Conservation (phyloP, 2,797 vertebrate genomes). For the Pogoniulus pusillus region DNA sequence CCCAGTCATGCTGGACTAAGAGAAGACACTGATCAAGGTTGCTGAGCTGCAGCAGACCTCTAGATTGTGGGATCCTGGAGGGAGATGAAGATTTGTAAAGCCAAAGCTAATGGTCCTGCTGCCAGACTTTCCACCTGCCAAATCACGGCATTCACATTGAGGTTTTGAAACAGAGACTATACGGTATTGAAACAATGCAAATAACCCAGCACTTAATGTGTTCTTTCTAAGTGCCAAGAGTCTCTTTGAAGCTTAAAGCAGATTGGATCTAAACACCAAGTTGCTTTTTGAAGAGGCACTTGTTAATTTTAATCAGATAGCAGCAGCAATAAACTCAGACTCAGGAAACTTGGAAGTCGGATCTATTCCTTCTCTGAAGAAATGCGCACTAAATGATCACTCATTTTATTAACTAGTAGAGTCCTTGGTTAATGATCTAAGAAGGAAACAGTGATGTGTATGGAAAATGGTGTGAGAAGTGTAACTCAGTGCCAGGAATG, state of each 20-base stretch:
- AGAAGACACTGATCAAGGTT: not conserved
- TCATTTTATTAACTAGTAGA: not conserved
- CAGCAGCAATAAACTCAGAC: not conserved
- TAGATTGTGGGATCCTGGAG: fast-evolving
- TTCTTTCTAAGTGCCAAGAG: not conserved
- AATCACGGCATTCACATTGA: fast-evolving
- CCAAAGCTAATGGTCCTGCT: not conserved
- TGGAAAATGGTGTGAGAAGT: not conserved
- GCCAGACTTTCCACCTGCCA: not conserved
- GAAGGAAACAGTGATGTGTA: not conserved
- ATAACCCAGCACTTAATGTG: not conserved
- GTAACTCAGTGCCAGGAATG: not conserved
- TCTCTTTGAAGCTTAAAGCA: not conserved
- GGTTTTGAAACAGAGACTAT: not conserved
- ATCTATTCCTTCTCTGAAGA: not conserved
- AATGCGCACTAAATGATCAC: not conserved
- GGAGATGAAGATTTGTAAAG: not conserved
- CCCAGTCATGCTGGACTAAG: not conserved
- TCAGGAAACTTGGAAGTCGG: not conserved
- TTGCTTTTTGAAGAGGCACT: not conserved
- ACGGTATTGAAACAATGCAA: fast-evolving
- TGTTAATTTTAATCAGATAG: not conserved
- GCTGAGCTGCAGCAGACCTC: not conserved
- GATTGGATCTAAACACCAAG: not conserved
- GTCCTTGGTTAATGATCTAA: fast-evolving